Conservation (phyloP, 1,140 invertebrate genomes). For the Penaeus indicus region DNA sequence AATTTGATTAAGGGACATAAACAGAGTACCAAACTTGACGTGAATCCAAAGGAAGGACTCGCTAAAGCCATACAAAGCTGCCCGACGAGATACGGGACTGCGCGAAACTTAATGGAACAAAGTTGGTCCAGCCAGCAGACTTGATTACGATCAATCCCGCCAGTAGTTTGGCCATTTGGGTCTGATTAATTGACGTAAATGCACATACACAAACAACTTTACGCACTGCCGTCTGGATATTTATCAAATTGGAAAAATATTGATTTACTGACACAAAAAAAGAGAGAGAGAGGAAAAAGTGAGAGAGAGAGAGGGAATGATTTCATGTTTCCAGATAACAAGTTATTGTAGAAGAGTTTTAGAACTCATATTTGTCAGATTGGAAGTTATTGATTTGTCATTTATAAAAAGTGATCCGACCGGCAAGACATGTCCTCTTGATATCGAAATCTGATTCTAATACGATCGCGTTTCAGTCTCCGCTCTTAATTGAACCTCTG, state of each 20-base stretch:
- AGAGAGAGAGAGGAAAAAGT: neutral
- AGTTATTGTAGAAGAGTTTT: no score
- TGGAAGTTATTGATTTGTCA: no score
- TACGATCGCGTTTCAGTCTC: no score
- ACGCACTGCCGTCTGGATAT: constrained; percentile 58
- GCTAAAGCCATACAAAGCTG: no score
- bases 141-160: constrained; percentile 62
- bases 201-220: constrained; percentile 64
- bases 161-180: constrained; percentile 61
- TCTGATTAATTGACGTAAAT: constrained; percentile 64
- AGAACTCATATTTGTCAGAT: no score
- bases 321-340: neutral
- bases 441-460: no score
- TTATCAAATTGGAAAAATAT: constrained; percentile 64
- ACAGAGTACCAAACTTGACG: no score
- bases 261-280: constrained; percentile 42
- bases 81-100: neutral
- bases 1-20: no score
- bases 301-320: constrained; percentile 13
- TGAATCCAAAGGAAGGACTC: no score
- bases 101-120: neutral
- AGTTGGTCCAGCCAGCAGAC: constrained; percentile 30
- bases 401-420: no score
- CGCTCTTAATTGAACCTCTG: no score
- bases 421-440: no score